Base-by-base conservation (phyloP, 2,888 invertebrate genomes). In the Drosophila neotestacea region DNA sequence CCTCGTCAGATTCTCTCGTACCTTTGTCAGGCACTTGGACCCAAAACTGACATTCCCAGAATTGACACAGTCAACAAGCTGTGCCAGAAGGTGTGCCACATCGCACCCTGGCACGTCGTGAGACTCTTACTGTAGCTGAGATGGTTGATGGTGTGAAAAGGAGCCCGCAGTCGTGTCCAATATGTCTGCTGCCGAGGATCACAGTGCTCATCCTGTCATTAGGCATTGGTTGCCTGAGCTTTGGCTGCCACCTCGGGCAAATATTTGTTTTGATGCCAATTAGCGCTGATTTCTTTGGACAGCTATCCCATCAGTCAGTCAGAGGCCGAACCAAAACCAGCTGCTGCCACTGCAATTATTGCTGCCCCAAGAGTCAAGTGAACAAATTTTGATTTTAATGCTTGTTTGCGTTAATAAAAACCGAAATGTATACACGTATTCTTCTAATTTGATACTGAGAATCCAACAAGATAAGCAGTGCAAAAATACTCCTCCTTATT, bases 201-300 rank as follows among this genome's bases (percentile, higher is more conserved):
- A 62, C 55, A 42, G 36, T 60, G 55, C 22, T 73, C 71, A 79
- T 84, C 84, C 84, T 82, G 88, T 88, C 85, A 85, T 85, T 88
- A 88, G 75, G 64, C 66, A 46, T 65, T 44, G 62, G 62, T 11
- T 47, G 32, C 44, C 56, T 83, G 81, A 75, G 79, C 70, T 73
- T 69, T 70, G 60, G 67, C 75, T 77, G 81, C 85, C 80, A 86
- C 85, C 80, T 82, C 75, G 55, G 85, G 86, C 88, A 79, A 86
- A 90, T 88, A 88, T 88, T 88, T 88, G 90, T 88, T 88, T 88
- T 88, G 83, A 86, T 72, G 79, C 70, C 81, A 89, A 86, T 86
- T 86, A 82, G 71, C 78, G 88, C 72, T 85, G 86, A 86, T 87
- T 88, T 88, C 81, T 86, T 83, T 73, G 59, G 89, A 85, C 85